Base-by-base conservation (phyloP, 1,140 invertebrate species). In the Hermetia illucens region DNA sequence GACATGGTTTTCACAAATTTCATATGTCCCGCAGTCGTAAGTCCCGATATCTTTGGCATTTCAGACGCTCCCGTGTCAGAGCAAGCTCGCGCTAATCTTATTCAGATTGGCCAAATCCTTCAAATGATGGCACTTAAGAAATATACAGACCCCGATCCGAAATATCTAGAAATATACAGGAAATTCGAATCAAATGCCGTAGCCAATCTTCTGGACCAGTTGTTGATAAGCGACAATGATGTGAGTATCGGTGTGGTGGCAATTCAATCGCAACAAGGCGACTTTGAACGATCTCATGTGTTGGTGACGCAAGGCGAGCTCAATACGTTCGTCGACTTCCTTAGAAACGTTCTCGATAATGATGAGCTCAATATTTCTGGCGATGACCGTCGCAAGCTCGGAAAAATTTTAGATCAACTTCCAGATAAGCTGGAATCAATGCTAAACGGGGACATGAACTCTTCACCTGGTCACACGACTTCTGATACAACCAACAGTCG, bases 11-110 rank as follows among this genome's bases (percentile, higher is more conserved):
- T 97, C 56, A 86, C 83, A 2, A 75, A 88, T 48, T 96, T 96
- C 47, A 88, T 98, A 41, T 98, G 93, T 53, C 90, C 91, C 6
- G 93, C 91, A 0, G 89, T 98, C 31, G 84, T 93, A 19, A 90
- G 95, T 66, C 93, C 94, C 0, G 93, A 97, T 63, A 81, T 88
- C 1, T 82, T 91, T 61, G 92, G 91, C n/a, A 87, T 97, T 32
- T 87, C 85, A 0, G 92, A 95, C 55, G 82, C 84, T 1, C 85
- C 87, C n/a, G 86, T 97, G 21, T 89, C 84, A 38, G 76, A 87
- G 44, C 76, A 92, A 22, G 87, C 88, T 4, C 64, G 90, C 18
- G 91, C 89, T 56, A 96, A 96, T 71, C 68, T 96, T 4, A 91
- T 92, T 55, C 90, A 93, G 66, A 74, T 82, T 9, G 81, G 79